These are phyloP conservation scores for Egretta garzetta DNA, from an alignment of 2,113 vertebrate genomes.

Conservation along the genomic window DNA sequence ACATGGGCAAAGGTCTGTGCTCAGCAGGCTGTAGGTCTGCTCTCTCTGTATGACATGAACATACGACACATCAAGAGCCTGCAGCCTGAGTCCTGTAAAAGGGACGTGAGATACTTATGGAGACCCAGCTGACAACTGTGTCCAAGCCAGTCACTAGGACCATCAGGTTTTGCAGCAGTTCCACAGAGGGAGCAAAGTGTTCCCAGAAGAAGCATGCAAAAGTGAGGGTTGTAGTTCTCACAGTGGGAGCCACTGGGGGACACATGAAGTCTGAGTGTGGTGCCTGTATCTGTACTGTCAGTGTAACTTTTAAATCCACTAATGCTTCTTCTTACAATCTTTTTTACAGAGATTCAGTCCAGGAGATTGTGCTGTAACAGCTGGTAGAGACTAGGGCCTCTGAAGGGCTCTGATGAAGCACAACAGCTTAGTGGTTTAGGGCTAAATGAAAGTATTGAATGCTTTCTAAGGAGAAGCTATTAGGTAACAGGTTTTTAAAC, in stretches of 20 bases:
- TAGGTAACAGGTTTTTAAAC: slow-evolving; percentile 3
- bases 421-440: slow-evolving; percentile 25
- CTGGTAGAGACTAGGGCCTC: not conserved
- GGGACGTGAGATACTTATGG: rapidly evolving
- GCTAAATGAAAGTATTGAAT: slow-evolving; percentile 23
- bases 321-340: not conserved
- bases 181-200: not conserved
- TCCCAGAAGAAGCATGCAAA: not conserved
- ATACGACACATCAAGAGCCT: rapidly evolving
- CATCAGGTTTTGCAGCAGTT: not conserved
- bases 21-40: not conserved
- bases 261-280: not conserved
- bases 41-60: not conserved
- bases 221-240: not conserved
- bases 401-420: not conserved
- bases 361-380: slow-evolving; percentile 4
- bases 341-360: not conserved
- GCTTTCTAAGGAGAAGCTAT: not conserved
- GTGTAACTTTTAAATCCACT: not conserved
- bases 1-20: not conserved
- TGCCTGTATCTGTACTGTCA: not conserved
- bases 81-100: not conserved
- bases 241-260: not conserved
- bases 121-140: not conserved
- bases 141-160: not conserved